Conservation (phyloP, 1,140 invertebrate genomes). For the Papilio helenus region DNA sequence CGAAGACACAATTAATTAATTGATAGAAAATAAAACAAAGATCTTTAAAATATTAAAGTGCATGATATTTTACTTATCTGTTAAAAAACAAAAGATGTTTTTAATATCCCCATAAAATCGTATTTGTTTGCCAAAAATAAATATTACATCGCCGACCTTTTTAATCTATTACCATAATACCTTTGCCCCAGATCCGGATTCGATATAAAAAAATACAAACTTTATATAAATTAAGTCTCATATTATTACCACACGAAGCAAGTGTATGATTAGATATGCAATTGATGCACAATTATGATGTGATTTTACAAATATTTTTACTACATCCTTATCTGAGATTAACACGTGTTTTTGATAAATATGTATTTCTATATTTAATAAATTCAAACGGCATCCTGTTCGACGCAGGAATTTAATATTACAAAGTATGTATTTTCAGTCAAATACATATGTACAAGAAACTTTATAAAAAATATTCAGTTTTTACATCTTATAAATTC, state of each 20-base stretch:
- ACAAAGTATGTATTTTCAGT: too few relatives aligned
- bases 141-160: neutral
- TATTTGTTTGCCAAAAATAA: neutral
- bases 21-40: too few relatives aligned
- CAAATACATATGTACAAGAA: neutral
- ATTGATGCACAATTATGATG: conserved; percentile 19
- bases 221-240: neutral
- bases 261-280: neutral
- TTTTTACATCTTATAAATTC: neutral
- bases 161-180: neutral
- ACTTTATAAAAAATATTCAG: neutral
- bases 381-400: neutral
- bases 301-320: conserved; percentile 9
- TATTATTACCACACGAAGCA: neutral
- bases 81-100: too few relatives aligned
- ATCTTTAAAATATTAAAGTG: too few relatives aligned
- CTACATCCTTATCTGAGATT: neutral
- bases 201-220: neutral
- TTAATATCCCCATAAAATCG: neutral
- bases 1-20: too few relatives aligned
- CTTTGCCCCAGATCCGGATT: neutral
- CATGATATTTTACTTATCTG: too few relatives aligned
- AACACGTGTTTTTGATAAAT: conserved; percentile 12
- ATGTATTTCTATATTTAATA: conserved; percentile 1
- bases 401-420: neutral